Percentiles rank a stretch among this genome's conserved stretches.
Evolutionary conservation across 2,888 invertebrate genomes (phyloP).

Genomic region (Eremobia ochroleuca): DNA sequence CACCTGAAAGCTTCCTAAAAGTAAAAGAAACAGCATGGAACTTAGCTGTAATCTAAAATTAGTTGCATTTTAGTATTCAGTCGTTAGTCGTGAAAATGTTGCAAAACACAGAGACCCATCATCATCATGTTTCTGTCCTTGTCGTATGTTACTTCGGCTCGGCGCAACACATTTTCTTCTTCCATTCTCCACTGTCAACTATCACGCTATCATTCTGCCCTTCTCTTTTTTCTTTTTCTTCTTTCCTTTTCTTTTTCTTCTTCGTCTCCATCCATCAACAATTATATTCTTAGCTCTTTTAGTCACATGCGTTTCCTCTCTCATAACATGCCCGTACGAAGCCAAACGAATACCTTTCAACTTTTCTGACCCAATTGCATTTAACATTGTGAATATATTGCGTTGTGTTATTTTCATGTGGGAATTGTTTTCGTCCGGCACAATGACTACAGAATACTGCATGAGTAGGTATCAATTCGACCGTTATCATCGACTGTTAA

Average conservation of each 20-base stretch:
- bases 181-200: too few species aligned
- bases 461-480: not conserved
- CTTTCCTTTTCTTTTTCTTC: too few species aligned
- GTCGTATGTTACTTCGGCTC: too few species aligned
- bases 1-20: not conserved
- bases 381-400: not conserved
- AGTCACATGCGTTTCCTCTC: too few species aligned
- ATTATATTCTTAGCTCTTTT: too few species aligned
- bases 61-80: not conserved
- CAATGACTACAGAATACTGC: not conserved
- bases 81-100: not conserved
- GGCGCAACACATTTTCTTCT: too few species aligned
- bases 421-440: not conserved
- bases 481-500: constrained; percentile 23
- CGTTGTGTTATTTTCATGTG: not conserved
- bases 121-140: too few species aligned
- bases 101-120: not conserved
- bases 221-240: too few species aligned
- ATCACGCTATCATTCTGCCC: too few species aligned
- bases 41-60: not conserved
- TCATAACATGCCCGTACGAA: too few species aligned
- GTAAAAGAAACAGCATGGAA: not conserved
- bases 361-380: not conserved
- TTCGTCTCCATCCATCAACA: too few species aligned
- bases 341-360: too few species aligned